Evolutionary conservation across 2,797 vertebrate species (phyloP), one percentile per base, ranked within the genome.

Genomic region (Eospalax fontanierii): DNA sequence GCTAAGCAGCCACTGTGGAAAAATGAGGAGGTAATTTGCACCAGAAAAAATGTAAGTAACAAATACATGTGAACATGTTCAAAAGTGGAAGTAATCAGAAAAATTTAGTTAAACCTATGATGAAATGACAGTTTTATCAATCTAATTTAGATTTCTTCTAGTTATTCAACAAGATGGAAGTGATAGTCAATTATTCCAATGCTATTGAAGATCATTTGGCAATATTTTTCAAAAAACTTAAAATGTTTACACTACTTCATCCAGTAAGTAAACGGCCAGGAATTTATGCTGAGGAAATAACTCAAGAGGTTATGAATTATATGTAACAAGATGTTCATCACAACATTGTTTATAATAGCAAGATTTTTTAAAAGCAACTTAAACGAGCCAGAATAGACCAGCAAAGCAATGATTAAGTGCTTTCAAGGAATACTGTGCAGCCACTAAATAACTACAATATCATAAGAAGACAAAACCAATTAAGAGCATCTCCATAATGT

Each of bases 301-400:
- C 87, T 94, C 59, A 83, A 94, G 18, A 94, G 61, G 35, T 79
- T 94, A 43, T 35, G 93, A 96, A 92, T 6, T 82, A 40, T 79
- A 66, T 57, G 38, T 30, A 90, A 71, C 33, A 90, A 90, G 16
- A 86, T 94, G 70, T 89, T 96, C 82, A 89, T 80, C 65, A 90
- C 74, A 96, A 74, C 28, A 74, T 86, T 95, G 54, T 71, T 90
- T 95, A 79, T 93, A 93, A 83, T 43, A 90, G 22, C 71, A 91
- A 88, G 87, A 73, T 16, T 46, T n/a, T 40, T n/a, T 43, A n/a
- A 74, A 84, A 86, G 86, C 8, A 84, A 78, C 6, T 18, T 80
- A 79, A 92, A 79, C 79, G 30, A 63, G 28, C 70, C 40, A 73
- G 2, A 38, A 50, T 38, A 86, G 6, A 85, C 28, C 86, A 82